Evolutionary conservation across 2,113 vertebrate species (phyloP).

Genomic region (Hippocampus comes): DNA sequence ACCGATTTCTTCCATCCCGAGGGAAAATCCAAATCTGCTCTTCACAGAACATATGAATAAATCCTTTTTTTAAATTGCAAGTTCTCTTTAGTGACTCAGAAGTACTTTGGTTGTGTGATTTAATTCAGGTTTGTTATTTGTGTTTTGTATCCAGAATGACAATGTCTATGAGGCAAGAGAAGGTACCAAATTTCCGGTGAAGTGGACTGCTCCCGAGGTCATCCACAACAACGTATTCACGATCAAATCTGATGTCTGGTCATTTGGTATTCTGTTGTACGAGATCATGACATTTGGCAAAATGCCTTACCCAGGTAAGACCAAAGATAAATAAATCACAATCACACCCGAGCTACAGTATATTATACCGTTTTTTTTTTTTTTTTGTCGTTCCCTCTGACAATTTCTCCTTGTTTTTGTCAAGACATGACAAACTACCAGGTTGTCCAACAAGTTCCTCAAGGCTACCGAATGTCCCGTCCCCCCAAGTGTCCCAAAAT

Average conservation of each 20-base stretch:
- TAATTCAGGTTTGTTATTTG: background rate
- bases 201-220: conserved; percentile 94
- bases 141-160: conserved; percentile 69
- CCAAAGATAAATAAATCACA: background rate
- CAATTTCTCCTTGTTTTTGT: conserved; percentile 7
- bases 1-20: background rate
- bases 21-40: too few species aligned
- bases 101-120: background rate
- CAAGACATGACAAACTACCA: conserved; percentile 80
- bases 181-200: conserved; percentile 89
- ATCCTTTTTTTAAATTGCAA: background rate
- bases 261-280: conserved; percentile 90
- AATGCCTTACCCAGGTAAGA: conserved; percentile 87
- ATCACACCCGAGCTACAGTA: background rate
- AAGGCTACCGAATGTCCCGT: conserved; percentile 79
- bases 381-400: background rate
- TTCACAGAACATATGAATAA: too few species aligned
- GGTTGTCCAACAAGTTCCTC: conserved; percentile 76
- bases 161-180: conserved; percentile 80
- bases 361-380: too few species aligned
- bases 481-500: conserved; percentile 73
- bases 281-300: conserved; percentile 95
- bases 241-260: conserved; percentile 96
- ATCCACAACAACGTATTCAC: conserved; percentile 80
- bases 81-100: background rate